Conservation (phyloP, 37 sponge, comb jelly and placozoan genomes). For the Mnemiopsis leidyi region DNA sequence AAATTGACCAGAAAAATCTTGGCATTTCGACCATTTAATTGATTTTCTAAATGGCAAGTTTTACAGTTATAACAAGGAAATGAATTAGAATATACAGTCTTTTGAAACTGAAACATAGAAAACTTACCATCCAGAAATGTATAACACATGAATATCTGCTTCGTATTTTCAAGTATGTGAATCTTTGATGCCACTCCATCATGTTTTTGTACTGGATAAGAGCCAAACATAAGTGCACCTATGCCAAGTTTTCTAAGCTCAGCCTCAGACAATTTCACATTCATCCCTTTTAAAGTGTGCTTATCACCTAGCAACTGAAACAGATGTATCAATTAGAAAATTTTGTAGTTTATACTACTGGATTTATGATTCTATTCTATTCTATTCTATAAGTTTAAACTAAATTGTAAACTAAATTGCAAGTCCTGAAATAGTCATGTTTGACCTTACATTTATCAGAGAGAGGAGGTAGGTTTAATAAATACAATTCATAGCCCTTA, state of each 20-base stretch:
- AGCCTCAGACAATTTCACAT: neutral
- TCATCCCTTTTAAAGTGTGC: neutral
- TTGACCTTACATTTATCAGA: too few relatives aligned
- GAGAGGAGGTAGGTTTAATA: too few relatives aligned
- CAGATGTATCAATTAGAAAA: neutral
- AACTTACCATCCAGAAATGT: conserved; percentile 21
- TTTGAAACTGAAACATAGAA: neutral
- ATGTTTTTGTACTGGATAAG: conserved; percentile 45
- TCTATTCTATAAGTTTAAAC: too few relatives aligned
- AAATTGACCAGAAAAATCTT: too few relatives aligned
- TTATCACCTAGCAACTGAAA: conserved; percentile 45
- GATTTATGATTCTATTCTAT: too few relatives aligned
- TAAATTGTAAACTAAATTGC: too few relatives aligned
- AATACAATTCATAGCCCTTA: too few relatives aligned
- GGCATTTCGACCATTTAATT: too few relatives aligned
- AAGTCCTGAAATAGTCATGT: too few relatives aligned
- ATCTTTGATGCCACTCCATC: conserved; percentile 44
- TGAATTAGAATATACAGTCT: neutral
- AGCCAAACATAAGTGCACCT: conserved; percentile 26
- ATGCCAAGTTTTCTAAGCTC: neutral
- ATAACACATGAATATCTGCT: conserved; percentile 4
- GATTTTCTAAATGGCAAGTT: too few relatives aligned
- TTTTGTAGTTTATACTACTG: neutral
- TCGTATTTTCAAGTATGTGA: neutral
- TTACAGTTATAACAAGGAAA: too few relatives aligned